Percentiles rank a stretch among this genome's conserved stretches.
phyloP scores from a whole-genome alignment of 2,888 invertebrate species.

The Cheilosia pagana region DNA sequence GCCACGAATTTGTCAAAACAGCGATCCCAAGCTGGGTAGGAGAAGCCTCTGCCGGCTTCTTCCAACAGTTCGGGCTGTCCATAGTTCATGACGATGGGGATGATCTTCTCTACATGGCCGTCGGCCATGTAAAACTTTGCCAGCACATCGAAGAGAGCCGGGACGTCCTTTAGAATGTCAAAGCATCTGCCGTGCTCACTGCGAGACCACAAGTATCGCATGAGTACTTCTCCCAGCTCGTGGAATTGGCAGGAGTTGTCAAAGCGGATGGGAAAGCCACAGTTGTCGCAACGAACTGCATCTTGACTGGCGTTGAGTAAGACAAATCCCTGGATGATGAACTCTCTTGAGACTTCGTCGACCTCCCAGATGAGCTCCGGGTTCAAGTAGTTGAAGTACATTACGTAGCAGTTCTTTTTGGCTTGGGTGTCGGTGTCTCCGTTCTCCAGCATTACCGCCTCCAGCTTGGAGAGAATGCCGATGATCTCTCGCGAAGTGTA shows the following conservation, averaged over 20 bases:
- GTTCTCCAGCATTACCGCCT: conserved; percentile 81
- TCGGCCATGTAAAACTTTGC: conserved; percentile 83
- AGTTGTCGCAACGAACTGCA: conserved; percentile 81
- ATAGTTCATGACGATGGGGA: conserved; percentile 82
- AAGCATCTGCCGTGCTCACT: conserved; percentile 82
- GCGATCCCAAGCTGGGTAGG: conserved; percentile 80
- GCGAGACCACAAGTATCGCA: conserved; percentile 83
- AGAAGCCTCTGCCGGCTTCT: conserved; percentile 80
- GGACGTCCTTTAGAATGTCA: conserved; percentile 81
- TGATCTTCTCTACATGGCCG: conserved; percentile 81
- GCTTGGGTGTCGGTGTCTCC: conserved; percentile 81
- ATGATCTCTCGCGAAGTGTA: conserved; percentile 82
- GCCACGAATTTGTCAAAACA: conserved; percentile 82
- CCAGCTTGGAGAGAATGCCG: conserved; percentile 80
- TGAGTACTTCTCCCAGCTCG: conserved; percentile 81
- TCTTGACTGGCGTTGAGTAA: conserved; percentile 79
- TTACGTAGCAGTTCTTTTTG: conserved; percentile 81
- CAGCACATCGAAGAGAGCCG: conserved; percentile 81
- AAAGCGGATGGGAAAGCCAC: conserved; percentile 82
- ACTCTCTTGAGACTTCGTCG: conserved; percentile 82
- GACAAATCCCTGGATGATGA: conserved; percentile 81
- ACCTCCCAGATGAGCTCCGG: conserved; percentile 83
- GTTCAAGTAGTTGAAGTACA: conserved; percentile 83
- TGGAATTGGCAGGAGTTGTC: conserved; percentile 81
- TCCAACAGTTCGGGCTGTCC: conserved; percentile 81